Percentiles rank a stretch among this genome's conserved stretches.
These are phyloP conservation scores for Ornithorhynchus anatinus DNA, from an alignment of 2,113 vertebrate genomes.

Conservation along the genomic window DNA sequence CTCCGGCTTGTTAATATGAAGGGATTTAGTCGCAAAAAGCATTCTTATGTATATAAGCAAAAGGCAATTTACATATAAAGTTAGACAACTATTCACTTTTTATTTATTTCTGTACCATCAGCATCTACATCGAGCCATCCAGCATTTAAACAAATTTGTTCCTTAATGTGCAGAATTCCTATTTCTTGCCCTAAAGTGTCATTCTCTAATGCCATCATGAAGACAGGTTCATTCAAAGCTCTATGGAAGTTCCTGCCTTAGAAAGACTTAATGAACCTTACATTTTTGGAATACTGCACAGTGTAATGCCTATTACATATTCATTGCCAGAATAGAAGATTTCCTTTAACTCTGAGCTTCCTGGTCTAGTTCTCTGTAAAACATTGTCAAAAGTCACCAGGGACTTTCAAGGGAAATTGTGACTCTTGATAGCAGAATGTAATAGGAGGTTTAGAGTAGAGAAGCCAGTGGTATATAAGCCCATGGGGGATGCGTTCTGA, in stretches of 20 bases:
- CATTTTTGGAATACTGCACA: slow-evolving; percentile 81
- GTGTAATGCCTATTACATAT: slow-evolving; percentile 83
- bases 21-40: slow-evolving; percentile 74
- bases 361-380: slow-evolving; percentile 80
- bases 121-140: slow-evolving; percentile 64
- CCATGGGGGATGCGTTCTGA: slow-evolving; percentile 77
- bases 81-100: slow-evolving; percentile 74
- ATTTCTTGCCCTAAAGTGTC: slow-evolving; percentile 73
- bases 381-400: slow-evolving; percentile 83
- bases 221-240: slow-evolving; percentile 82
- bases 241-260: slow-evolving; percentile 73
- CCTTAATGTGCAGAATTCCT: slow-evolving; percentile 81
- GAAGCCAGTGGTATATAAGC: slow-evolving; percentile 73
- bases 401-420: slow-evolving; percentile 77
- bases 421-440: slow-evolving; percentile 79
- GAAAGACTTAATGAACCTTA: slow-evolving; percentile 86
- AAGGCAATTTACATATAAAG: slow-evolving; percentile 80
- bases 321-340: slow-evolving; percentile 80
- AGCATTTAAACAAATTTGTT: slow-evolving; percentile 82
- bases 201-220: slow-evolving; percentile 75
- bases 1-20: slow-evolving; percentile 80
- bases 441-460: slow-evolving; percentile 75
- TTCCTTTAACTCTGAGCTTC: slow-evolving; percentile 81
- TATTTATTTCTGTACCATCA: slow-evolving; percentile 76
- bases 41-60: slow-evolving; percentile 79